These are phyloP conservation scores for Ecdyonurus torrentis DNA, from an alignment of 2,888 invertebrate genomes.

Conservation along the genomic window DNA sequence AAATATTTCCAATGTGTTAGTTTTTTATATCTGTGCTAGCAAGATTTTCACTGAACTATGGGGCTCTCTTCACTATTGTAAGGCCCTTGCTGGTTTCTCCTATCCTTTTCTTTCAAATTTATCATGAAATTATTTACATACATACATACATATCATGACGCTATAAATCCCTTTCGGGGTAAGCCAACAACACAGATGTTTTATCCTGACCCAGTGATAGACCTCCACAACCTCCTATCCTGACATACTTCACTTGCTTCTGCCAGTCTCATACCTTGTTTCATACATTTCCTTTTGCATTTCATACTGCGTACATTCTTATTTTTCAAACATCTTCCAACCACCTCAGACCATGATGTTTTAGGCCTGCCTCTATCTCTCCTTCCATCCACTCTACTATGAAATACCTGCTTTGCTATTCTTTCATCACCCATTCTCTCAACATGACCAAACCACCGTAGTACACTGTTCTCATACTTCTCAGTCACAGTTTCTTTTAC, in stretches of 20 bases:
- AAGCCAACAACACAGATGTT: background rate
- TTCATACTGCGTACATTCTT: slow-evolving; percentile 3
- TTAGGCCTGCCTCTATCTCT: slow-evolving; percentile 9
- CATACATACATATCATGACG: background rate
- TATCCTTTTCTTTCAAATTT: too few species aligned
- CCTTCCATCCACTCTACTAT: too few species aligned
- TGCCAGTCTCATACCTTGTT: background rate
- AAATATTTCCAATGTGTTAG: too few species aligned
- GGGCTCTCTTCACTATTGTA: too few species aligned
- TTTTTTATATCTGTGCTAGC: too few species aligned
- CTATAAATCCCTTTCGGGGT: background rate
- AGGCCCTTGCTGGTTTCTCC: too few species aligned
- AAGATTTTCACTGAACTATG: too few species aligned
- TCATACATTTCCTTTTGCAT: background rate
- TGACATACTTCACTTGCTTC: background rate
- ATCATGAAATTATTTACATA: background rate
- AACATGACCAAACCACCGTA: too few species aligned
- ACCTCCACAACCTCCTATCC: background rate
- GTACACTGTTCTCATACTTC: too few species aligned
- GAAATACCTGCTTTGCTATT: too few species aligned
- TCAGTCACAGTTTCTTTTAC: too few species aligned
- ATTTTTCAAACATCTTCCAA: background rate
- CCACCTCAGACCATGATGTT: background rate
- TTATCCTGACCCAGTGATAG: background rate
- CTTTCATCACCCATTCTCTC: too few species aligned